Evolutionary conservation across 2,888 invertebrate species (phyloP).

Genomic region (Cryptus viduatorius): DNA sequence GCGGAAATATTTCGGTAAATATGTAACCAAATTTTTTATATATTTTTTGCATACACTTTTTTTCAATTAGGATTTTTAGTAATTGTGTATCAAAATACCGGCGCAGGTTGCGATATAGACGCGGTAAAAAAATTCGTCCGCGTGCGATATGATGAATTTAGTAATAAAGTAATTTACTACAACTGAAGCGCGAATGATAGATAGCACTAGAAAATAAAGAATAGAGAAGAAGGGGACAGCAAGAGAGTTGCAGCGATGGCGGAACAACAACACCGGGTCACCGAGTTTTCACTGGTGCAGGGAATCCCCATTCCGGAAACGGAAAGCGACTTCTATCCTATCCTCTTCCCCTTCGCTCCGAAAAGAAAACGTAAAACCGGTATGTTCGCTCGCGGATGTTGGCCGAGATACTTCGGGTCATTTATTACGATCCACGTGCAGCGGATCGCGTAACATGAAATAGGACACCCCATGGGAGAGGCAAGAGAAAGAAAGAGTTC

Average conservation of each 20-base stretch:
- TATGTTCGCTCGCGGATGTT: conserved; percentile 21
- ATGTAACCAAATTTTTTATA: no score
- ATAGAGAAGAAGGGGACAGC: neutral
- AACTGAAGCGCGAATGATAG: neutral
- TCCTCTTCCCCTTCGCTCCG: neutral
- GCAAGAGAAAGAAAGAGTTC: neutral
- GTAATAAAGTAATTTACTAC: conserved; percentile 20
- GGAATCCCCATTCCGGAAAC: conserved; percentile 29
- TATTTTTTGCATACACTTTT: no score
- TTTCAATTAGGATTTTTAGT: no score
- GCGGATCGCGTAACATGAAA: conserved; percentile 14
- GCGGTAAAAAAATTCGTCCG: neutral
- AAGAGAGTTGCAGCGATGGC: conserved; percentile 29
- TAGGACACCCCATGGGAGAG: conserved; percentile 2
- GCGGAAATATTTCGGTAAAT: no score
- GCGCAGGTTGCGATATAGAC: neutral
- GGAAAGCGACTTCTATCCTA: conserved; percentile 15
- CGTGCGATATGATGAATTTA: conserved; percentile 3
- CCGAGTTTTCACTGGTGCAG: conserved; percentile 12
- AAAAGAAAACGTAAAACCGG: conserved; percentile 31
- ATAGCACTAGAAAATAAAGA: conserved; percentile 8
- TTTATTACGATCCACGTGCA: conserved; percentile 38
- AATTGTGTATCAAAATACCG: neutral
- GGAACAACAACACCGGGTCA: conserved; percentile 37
- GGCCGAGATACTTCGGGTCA: conserved; percentile 36